Base-by-base conservation (phyloP, 2,113 vertebrate species). In the Bombycilla garrulus region DNA sequence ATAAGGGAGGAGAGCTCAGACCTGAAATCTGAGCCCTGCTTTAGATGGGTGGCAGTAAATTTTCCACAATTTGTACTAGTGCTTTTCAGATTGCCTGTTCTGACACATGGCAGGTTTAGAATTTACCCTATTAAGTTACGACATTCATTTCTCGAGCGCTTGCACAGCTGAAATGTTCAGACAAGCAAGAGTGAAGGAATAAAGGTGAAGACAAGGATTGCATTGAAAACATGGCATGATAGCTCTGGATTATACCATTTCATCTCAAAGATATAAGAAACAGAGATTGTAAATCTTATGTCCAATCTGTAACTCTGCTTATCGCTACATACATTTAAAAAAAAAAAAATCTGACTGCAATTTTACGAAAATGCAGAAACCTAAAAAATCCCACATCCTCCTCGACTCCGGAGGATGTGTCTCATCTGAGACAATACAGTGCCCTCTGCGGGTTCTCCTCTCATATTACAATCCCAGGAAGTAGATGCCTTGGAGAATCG, bases 401-500 rank as follows among this genome's bases (percentile, higher is more conserved):
- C 10, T 12, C 1, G 4, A 35, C 4, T 6, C 48, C 7, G 26
- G 56, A 48, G 47, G 16, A 35, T 48, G 12, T 6, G 51, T 47
- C 22, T 69, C 50, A 94, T 89, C 74, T 17, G 65, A 96, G 84
- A 93, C 58, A 66, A 92, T 51, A 5, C 73, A 93, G 70, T 80
- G 96, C 93, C 96, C 96, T 96, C 96, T 95, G 62, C 88, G 61
- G 96, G 81, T 23, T 87, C 79, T 69, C 45, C 35, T 81, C 24
- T 38, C 74, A 3, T 11, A 76, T 26, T 57, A 62, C 94, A 81
- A 20, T 25, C 51, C 48, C 76, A 18, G 25, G 20, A 42, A 64
- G 24, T 0, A 4, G 6, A 29, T 5, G 9, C 16, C 42, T 42
- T 9, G 12, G 20, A 33, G 11, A 3, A 45, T 15, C 22, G 1